These are phyloP conservation scores for Holcopasites calliopsidis DNA, from an alignment of 1,140 invertebrate genomes.

Conservation along the genomic window DNA sequence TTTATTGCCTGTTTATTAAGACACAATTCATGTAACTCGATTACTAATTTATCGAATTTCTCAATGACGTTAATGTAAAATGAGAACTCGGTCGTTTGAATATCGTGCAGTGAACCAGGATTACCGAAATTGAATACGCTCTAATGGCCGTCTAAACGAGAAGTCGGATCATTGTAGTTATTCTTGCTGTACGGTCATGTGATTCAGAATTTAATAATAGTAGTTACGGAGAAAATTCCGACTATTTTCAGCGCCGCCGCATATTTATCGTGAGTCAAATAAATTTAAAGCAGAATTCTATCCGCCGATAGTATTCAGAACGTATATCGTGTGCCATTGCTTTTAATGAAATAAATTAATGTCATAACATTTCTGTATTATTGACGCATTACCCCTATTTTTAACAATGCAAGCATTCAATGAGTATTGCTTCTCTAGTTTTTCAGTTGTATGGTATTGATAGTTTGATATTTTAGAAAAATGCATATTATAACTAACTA, in stretches of 20 bases:
- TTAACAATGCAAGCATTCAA: too few relatives aligned
- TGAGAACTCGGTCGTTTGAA: too few relatives aligned
- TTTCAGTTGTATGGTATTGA: too few relatives aligned
- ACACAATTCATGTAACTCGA: too few relatives aligned
- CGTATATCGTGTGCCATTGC: background rate
- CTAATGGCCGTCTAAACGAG: background rate
- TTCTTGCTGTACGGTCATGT: slow-evolving; percentile 6
- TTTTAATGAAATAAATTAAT: background rate
- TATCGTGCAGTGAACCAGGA: too few relatives aligned
- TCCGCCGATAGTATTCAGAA: background rate
- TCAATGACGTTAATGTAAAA: too few relatives aligned
- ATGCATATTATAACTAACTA: too few relatives aligned
- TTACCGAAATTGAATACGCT: background rate
- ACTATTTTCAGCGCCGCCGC: background rate
- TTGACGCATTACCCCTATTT: too few relatives aligned
- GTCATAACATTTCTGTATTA: background rate
- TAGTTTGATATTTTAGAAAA: too few relatives aligned
- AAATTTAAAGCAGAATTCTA: background rate
- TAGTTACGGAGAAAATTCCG: slow-evolving; percentile 11
- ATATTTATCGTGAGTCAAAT: background rate
- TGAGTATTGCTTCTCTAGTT: too few relatives aligned
- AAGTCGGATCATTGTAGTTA: background rate
- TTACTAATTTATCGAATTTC: too few relatives aligned
- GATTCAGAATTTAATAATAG: slow-evolving; percentile 26
- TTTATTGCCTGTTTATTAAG: background rate